phyloP scores from a whole-genome alignment of 2,888 invertebrate species.

The Aphidius colemani region DNA sequence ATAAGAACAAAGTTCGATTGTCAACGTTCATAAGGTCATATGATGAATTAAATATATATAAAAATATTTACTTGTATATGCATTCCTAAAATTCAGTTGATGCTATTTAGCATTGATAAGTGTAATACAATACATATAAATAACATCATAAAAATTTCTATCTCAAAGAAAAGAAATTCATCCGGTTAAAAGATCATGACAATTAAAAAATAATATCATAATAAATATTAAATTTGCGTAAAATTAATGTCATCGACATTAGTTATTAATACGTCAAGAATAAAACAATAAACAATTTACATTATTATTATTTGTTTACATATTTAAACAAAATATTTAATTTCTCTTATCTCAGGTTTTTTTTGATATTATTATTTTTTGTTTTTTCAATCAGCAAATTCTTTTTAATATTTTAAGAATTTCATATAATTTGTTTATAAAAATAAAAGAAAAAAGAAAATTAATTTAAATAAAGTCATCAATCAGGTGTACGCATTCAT shows the following conservation, averaged over 20 bases:
- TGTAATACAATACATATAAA: constrained; percentile 51
- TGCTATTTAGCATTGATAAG: constrained; percentile 51
- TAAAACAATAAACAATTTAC: no score
- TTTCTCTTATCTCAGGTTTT: no score
- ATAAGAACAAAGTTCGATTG: constrained; percentile 1
- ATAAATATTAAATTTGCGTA: no score
- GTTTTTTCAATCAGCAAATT: no score
- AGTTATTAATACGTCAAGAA: no score
- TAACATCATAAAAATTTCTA: constrained; percentile 44
- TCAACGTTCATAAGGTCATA: neutral
- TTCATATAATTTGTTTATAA: neutral
- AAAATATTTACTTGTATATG: constrained; percentile 30
- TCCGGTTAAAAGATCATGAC: neutral
- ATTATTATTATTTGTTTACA: neutral
- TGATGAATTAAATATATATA: neutral
- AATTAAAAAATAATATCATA: neutral
- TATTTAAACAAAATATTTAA: no score
- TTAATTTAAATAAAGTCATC: no score
- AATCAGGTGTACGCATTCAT: no score
- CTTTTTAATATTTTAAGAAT: no score
- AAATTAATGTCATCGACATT: no score
- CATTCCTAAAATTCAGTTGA: constrained; percentile 51
- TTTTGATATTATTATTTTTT: no score
- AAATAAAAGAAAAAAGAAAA: no score
- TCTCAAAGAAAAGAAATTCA: neutral